Evolutionary conservation across 2,113 vertebrate species (phyloP).

Genomic region (Picathartes gymnocephalus): DNA sequence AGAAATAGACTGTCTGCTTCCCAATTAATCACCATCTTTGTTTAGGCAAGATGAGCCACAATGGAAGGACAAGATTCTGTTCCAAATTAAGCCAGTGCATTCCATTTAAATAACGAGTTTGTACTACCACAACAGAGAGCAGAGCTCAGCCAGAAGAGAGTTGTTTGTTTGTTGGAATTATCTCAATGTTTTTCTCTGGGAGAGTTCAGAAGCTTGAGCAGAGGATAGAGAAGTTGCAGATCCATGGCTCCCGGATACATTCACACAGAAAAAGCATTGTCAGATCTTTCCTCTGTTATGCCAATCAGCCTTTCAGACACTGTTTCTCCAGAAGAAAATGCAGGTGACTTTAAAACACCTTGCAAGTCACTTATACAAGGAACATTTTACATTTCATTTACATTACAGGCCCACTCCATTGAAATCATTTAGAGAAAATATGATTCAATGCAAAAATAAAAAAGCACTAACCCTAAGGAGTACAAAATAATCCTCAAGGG

Average conservation of each 20-base stretch:
- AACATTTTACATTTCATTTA: not conserved
- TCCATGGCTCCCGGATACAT: not conserved
- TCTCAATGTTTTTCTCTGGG: slow-evolving; percentile 37
- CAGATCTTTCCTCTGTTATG: not conserved
- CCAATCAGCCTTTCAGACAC: not conserved
- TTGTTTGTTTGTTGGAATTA: slow-evolving; percentile 58
- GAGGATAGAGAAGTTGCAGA: not conserved
- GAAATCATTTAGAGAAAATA: not conserved
- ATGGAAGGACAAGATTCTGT: slow-evolving; percentile 51
- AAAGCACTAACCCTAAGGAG: not conserved
- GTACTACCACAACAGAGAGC: slow-evolving; percentile 36
- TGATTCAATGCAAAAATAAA: not conserved
- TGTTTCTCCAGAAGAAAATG: not conserved
- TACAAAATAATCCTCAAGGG: not conserved
- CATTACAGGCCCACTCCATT: not conserved
- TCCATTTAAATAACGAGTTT: slow-evolving; percentile 52
- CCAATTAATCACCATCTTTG: slow-evolving; percentile 48
- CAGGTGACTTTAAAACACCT: not conserved
- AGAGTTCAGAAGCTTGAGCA: slow-evolving; percentile 33
- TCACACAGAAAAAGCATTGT: not conserved
- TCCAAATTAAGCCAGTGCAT: slow-evolving; percentile 53
- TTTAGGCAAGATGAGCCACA: slow-evolving; percentile 56
- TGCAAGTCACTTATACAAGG: not conserved
- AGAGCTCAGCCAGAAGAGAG: slow-evolving; percentile 21
- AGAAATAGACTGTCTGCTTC: slow-evolving; percentile 40